Evolutionary conservation across 1,140 invertebrate genomes (phyloP), one percentile per base, ranked within the genome.

Genomic region (Pseudoatta argentina): DNA sequence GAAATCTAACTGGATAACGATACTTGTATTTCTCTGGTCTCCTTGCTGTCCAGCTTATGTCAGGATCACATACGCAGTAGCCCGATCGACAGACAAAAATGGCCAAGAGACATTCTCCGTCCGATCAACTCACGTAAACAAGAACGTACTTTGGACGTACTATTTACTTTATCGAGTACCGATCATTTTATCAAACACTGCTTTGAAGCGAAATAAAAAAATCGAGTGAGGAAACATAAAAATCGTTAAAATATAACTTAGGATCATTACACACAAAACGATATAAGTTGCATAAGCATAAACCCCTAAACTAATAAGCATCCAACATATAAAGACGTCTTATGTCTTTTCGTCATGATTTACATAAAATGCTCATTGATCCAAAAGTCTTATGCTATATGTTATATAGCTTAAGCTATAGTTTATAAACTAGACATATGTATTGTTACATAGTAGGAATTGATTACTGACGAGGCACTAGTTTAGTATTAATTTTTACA

Each of bases 41-140:
- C 89, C 86, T 87, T 72, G 86, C 82, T 86, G 86, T 78, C 85
- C 88, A 64, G 81, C 89, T 93, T 89, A 88, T 93, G 88, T 93
- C 92, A 93, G 92, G 88, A 93, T 93, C 91, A 90, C 88, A 86
- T 81, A 78, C 76, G 39, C 76, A 39, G 82, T 64, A 78, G 75
- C 24, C 24, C 39, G 78, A 73, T 61, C 75, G 48, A 64, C 44
- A 34, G 71, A 90, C 88, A 57, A 89, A 90, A 90, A 90, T 89
- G 85, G 75, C 61, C 71, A 59, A 85, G 88, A 90, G 81, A 90
- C 86, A 86, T 91, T 91, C 86, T 78, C 59, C n/a, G n/a, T 34
- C 63, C 61, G 77, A 66, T 90, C 72, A 87, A 73, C 66, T 81
- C 30, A 64, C 73, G 51, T 91, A 88, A 90, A 90, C 90, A 91